Evolutionary conservation across 2,797 vertebrate genomes (phyloP), one percentile per base, ranked within the genome.

Genomic region (Fistularia tabacaria): DNA sequence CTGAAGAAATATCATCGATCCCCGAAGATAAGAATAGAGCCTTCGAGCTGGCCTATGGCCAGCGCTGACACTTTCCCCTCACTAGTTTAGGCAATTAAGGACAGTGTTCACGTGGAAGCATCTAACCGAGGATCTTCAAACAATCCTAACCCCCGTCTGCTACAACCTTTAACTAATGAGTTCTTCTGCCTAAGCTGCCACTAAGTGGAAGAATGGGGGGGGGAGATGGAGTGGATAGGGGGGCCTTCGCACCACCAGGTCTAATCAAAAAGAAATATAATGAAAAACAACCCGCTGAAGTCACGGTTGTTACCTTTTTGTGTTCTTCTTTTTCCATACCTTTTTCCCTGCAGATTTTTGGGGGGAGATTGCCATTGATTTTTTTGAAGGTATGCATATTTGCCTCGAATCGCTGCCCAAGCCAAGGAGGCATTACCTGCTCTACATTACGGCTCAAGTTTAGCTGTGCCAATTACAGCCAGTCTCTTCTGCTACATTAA

Each of bases 401-500:
- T 71, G 64, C 80, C 74, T 64, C 57, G 66, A 55, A 39, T 44
- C 56, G 63, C 46, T 54, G 41, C 13, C 66, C 36, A 76, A 81
- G 79, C 82, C 71, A 81, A 76, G 56, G 59, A 84, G 75, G 73
- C 71, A 74, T 62, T 71, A 69, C 80, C 73, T 68, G 66, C 36
- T 75, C 84, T 84, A 87, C 77, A 83, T 88, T 80, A 38, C 49
- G 73, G 74, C 73, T 85, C 81, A 80, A 78, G 84, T 86, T 82
- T 84, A 87, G 84, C 77, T 62, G 46, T 56, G 40, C 63, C 77
- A 86, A 89, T 88, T 85, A 86, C 84, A 81, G 84, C 71, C 84
- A 87, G 43, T 70, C 65, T 78, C 52, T 47, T 69, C 64, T 71
- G 79, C 72, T 80, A 77, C 73, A 61, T 66, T 73, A 65, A 53